Conservation (phyloP, 2,888 invertebrate genomes). For the Parelbella ahira region DNA sequence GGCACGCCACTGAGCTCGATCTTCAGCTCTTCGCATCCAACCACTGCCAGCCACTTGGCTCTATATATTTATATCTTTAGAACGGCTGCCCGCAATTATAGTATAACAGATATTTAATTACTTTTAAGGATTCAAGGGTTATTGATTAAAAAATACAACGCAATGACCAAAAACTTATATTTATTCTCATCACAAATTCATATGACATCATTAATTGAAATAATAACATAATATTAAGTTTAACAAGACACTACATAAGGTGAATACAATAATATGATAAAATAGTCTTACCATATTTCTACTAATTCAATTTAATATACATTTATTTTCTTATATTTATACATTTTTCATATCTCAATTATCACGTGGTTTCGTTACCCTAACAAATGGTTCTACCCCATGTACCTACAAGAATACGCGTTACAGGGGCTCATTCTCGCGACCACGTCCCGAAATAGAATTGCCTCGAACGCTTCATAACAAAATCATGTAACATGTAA, state of each 20-base stretch:
- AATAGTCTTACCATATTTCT: slow-evolving; percentile 49
- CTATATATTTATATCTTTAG: too few species aligned
- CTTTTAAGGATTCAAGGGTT: too few species aligned
- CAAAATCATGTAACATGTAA: slow-evolving; percentile 1
- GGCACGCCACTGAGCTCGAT: too few species aligned
- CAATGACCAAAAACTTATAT: slow-evolving; percentile 57
- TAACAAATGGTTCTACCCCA: slow-evolving; percentile 42
- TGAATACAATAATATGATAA: slow-evolving; percentile 38
- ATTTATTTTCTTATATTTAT: slow-evolving; percentile 50
- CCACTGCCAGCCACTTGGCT: too few species aligned
- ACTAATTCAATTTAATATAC: slow-evolving; percentile 53
- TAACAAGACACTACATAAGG: slow-evolving; percentile 38
- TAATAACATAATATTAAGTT: slow-evolving; percentile 49
- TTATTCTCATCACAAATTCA: slow-evolving; percentile 72
- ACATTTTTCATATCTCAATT: slow-evolving; percentile 61
- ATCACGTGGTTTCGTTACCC: slow-evolving; percentile 71
- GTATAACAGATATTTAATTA: too few species aligned
- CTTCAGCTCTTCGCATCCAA: too few species aligned
- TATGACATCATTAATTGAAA: slow-evolving; percentile 46
- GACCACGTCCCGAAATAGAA: slow-evolving; percentile 12
- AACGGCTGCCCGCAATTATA: too few species aligned
- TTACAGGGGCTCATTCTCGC: slow-evolving; percentile 1
- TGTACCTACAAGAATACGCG: slow-evolving; percentile 26
- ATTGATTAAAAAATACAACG: slow-evolving; percentile 29
- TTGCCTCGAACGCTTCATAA: slow-evolving; percentile 17